Conservation (phyloP, 2,797 vertebrate species). For the Discoglossus pictus region DNA sequence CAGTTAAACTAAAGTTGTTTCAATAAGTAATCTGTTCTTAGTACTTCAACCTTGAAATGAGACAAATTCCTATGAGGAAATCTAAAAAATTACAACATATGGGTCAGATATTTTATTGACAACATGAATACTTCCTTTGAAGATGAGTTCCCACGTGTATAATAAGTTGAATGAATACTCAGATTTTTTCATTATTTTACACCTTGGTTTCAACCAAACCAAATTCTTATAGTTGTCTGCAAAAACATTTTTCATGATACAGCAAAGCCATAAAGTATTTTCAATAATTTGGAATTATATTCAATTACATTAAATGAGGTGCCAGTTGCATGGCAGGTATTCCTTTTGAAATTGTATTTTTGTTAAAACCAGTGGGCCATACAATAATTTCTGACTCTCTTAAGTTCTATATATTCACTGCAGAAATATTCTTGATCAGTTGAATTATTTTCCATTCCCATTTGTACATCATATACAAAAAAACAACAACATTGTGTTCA, state of each 20-base stretch:
- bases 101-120: slow-evolving; percentile 64
- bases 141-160: slow-evolving; percentile 61
- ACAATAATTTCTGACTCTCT: no score
- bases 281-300: no score
- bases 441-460: no score
- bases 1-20: slow-evolving; percentile 59
- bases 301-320: no score
- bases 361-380: no score
- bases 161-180: slow-evolving; percentile 60
- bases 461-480: no score
- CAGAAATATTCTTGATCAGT: no score
- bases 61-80: slow-evolving; percentile 60
- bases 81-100: slow-evolving; percentile 67
- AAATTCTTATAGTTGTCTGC: slow-evolving; percentile 8
- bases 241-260: not conserved
- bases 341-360: no score
- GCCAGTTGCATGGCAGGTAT: no score
- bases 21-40: slow-evolving; percentile 70
- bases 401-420: no score
- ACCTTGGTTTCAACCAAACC: slow-evolving; percentile 22
- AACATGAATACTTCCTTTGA: slow-evolving; percentile 67
- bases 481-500: no score
- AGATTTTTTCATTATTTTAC: slow-evolving; percentile 57
- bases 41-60: slow-evolving; percentile 71
- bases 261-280: no score